These are phyloP conservation scores for Aurelia aurita DNA, from an alignment of 30 jellyfish, hydroid and myxozoan species.

Conservation along the genomic window DNA sequence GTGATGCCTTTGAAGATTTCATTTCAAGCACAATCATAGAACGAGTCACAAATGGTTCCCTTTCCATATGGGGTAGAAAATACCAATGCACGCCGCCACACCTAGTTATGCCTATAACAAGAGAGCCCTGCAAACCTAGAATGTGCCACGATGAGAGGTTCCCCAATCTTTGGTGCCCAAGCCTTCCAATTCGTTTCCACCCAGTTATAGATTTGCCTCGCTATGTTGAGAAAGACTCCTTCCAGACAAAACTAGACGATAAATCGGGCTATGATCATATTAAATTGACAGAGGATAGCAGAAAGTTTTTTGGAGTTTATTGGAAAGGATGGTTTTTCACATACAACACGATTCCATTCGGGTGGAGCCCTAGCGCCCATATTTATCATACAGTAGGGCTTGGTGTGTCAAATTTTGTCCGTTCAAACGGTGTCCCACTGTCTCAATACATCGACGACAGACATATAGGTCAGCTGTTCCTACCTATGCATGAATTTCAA, in stretches of 20 bases:
- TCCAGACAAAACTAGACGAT: not conserved
- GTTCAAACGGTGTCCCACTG: slow-evolving; percentile 23
- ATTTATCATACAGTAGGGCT: not conserved
- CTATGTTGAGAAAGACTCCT: too few relatives aligned
- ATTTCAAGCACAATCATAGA: too few relatives aligned
- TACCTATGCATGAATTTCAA: not conserved
- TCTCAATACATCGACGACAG: slow-evolving; percentile 10
- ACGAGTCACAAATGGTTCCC: too few relatives aligned
- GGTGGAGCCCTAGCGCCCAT: too few relatives aligned
- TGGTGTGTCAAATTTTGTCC: slow-evolving; percentile 9
- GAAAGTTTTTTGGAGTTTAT: not conserved
- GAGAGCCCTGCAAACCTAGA: not conserved
- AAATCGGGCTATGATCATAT: slow-evolving; percentile 11
- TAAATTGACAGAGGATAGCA: slow-evolving; percentile 7
- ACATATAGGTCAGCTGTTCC: slow-evolving; percentile 16
- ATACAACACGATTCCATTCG: slow-evolving; percentile 11
- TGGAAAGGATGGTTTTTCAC: slow-evolving; percentile 14
- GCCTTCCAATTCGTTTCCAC: too few relatives aligned
- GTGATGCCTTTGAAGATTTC: too few relatives aligned
- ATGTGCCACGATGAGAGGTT: not conserved
- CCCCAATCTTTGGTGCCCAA: too few relatives aligned
- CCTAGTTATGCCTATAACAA: too few relatives aligned
- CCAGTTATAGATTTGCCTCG: too few relatives aligned
- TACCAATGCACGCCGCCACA: too few relatives aligned
- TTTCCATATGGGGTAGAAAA: too few relatives aligned